Evolutionary conservation across 2,113 vertebrate genomes (phyloP).

Genomic region (Heloderma charlesbogerti): DNA sequence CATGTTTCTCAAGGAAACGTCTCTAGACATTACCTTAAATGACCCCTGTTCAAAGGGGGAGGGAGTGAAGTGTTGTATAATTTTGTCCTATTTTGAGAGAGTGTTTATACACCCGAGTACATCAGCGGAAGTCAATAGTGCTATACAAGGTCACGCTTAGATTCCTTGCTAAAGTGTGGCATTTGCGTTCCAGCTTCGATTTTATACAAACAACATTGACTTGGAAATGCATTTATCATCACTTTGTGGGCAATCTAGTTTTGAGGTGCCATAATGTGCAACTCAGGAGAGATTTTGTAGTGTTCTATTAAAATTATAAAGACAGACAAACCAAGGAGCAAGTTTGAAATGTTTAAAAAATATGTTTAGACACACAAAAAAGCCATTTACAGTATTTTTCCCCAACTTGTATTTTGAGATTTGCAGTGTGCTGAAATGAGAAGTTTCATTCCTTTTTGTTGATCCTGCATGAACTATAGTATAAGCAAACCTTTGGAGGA

Average conservation of each 20-base stretch:
- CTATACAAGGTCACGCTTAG: slow-evolving; percentile 18
- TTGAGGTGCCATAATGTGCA: slow-evolving; percentile 33
- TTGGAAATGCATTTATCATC: neutral
- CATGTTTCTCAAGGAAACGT: neutral
- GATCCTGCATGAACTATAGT: slow-evolving; percentile 26
- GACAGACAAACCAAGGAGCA: slow-evolving; percentile 1
- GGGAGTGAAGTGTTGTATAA: neutral
- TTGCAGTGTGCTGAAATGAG: slow-evolving; percentile 21
- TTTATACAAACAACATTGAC: neutral
- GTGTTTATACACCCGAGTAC: neutral
- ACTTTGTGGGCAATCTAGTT: slow-evolving; percentile 28
- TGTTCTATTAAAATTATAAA: slow-evolving; percentile 43
- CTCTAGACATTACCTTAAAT: neutral
- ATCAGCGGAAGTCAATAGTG: slow-evolving; percentile 3
- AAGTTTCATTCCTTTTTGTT: slow-evolving; percentile 32
- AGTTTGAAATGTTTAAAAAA: neutral
- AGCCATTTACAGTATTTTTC: neutral
- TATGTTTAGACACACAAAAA: neutral
- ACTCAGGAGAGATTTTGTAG: neutral
- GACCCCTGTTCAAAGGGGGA: neutral
- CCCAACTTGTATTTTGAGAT: slow-evolving; percentile 47
- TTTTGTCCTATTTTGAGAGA: neutral
- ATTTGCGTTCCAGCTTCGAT: slow-evolving; percentile 8
- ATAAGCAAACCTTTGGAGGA: neutral
- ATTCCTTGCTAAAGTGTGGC: slow-evolving; percentile 1